phyloP scores from a whole-genome alignment of 2,113 vertebrate species.

The Ammodramus savannarum region DNA sequence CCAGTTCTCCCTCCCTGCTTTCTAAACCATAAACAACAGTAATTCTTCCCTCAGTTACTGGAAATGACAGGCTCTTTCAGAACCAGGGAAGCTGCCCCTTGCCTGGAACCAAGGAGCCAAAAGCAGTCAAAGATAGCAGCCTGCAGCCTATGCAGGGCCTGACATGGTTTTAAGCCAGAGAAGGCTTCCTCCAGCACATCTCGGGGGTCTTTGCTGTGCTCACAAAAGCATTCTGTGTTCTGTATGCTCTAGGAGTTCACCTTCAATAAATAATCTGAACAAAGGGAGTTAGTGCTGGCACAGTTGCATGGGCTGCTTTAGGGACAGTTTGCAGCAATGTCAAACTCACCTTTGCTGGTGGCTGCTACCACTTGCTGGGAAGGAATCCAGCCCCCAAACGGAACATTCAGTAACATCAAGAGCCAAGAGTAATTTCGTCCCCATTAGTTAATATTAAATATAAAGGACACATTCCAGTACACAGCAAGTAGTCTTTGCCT shows the following conservation, averaged over 20 bases:
- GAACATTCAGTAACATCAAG: slow-evolving; percentile 24
- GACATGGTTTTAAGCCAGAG: not conserved
- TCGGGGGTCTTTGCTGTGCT: not conserved
- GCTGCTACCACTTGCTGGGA: slow-evolving; percentile 47
- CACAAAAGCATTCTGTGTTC: not conserved
- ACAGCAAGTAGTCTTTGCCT: not conserved
- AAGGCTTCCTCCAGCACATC: not conserved
- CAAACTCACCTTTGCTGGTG: slow-evolving; percentile 54
- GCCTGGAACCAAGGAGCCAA: not conserved
- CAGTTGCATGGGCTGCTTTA: not conserved
- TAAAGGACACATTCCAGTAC: not conserved
- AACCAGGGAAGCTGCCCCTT: not conserved
- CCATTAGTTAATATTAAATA: slow-evolving; percentile 49
- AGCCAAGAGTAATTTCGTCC: slow-evolving; percentile 13
- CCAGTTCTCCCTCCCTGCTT: not conserved
- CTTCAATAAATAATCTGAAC: slow-evolving; percentile 16
- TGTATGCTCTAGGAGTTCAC: slow-evolving; percentile 26
- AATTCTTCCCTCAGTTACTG: not conserved
- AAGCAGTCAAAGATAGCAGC: not conserved
- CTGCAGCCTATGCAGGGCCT: not conserved
- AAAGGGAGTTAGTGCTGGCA: slow-evolving; percentile 25
- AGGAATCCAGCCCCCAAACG: slow-evolving; percentile 43
- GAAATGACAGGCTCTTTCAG: not conserved
- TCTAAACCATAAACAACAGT: not conserved
- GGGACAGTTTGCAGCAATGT: slow-evolving; percentile 57